Evolutionary conservation across 2,888 invertebrate species (phyloP), one percentile per base, ranked within the genome.

Genomic region (Gryllus longicercus): DNA sequence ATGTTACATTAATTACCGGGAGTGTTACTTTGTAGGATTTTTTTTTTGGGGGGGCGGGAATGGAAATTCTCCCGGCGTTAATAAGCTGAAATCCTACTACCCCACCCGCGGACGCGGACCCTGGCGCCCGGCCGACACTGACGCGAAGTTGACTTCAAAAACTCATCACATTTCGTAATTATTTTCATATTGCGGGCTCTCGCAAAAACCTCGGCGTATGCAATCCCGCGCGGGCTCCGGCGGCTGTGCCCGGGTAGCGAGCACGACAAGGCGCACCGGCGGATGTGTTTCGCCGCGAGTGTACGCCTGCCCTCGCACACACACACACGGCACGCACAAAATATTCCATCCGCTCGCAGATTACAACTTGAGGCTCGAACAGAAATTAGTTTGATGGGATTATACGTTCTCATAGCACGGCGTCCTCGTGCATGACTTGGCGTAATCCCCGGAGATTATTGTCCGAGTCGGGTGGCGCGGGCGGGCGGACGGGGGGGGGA

Each of bases 101-200:
- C 16, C 2, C 38, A 3, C 38, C 5, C 38, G 38, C 38, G 38
- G 38, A 38, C 38, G 14, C 2, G 63, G 63, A 63, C 14, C n/a
- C 16, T 11, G n/a, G 14, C 63, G 8, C 63, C 4, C 14, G 16
- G 3, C n/a, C 16, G 63, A 63, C 63, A 18, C 16, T 63, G 63
- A 63, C 14, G 63, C 63, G n/a, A 63, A n/a, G 63, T 63, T 11
- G 63, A 63, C 63, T 63, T 63, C 63, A 63, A 63, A 63, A 63
- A 63, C 63, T 63, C 63, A 63, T 63, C 63, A 63, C 63, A 63
- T 63, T 63, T 63, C 63, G 63, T 63, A 63, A 63, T 63, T 63
- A 63, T 63, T 63, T 63, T 63, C 63, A 63, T 63, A 63, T 63
- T 63, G 63, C 63, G 63, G n/a, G 16, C 63, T n/a, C 63, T 63